phyloP scores from a whole-genome alignment of 2,113 vertebrate genomes.

The Heptranchias perlo region DNA sequence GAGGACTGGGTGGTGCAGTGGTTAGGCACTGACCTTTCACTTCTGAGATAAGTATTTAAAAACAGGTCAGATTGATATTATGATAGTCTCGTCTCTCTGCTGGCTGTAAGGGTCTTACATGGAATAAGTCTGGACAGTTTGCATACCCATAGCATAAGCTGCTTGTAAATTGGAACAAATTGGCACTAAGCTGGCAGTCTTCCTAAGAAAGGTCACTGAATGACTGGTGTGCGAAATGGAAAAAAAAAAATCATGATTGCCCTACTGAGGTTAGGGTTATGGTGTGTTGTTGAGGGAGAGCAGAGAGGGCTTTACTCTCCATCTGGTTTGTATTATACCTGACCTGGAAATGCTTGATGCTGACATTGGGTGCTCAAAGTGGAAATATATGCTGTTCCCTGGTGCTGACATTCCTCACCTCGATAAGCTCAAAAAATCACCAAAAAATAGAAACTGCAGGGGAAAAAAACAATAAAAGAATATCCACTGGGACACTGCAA shows the following conservation, averaged over 20 bases:
- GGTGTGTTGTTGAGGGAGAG: conserved; percentile 6
- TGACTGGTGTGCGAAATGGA: background rate
- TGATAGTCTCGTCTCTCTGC: background rate
- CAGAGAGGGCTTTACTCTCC: background rate
- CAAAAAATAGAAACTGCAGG: conserved; percentile 29
- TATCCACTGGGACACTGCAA: conserved; percentile 3
- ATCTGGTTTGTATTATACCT: conserved; percentile 27
- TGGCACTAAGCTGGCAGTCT: conserved; percentile 16
- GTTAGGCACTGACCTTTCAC: background rate
- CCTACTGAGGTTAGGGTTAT: conserved; percentile 12
- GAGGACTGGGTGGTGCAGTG: background rate
- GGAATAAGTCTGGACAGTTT: background rate
- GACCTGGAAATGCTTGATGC: conserved; percentile 17
- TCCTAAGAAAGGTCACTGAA: background rate
- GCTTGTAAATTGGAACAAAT: conserved; percentile 31
- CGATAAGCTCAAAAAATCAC: conserved; percentile 21
- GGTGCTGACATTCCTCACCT: conserved; percentile 32
- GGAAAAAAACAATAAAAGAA: conserved; percentile 30
- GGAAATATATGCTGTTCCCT: conserved; percentile 19
- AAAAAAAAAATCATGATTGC: background rate
- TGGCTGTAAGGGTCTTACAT: background rate
- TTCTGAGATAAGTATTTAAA: background rate
- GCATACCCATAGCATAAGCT: background rate
- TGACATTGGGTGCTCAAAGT: conserved; percentile 25
- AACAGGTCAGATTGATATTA: background rate